These are phyloP conservation scores for Rhopalosiphum maidis DNA, from an alignment of 1,140 invertebrate species.

Conservation along the genomic window DNA sequence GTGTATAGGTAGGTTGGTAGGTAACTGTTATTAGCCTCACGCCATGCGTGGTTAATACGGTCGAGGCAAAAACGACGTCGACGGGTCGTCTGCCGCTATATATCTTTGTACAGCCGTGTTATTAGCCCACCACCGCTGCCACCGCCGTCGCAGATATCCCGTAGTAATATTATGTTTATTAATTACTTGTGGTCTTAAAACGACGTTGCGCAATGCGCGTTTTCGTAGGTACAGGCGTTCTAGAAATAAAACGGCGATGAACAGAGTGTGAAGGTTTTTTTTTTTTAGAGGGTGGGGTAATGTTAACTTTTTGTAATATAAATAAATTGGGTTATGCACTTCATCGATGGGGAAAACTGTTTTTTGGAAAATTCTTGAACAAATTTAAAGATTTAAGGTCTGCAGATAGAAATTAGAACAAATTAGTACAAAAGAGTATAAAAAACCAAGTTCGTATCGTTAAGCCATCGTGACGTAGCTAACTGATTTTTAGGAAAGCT, in stretches of 20 bases:
- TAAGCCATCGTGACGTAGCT: not conserved
- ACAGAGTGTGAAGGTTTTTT: not conserved
- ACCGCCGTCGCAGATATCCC: not conserved
- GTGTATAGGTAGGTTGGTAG: not conserved
- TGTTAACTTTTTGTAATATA: not conserved
- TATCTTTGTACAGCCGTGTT: not conserved
- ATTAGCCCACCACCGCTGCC: not conserved
- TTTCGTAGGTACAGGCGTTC: not conserved
- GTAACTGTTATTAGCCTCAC: not conserved
- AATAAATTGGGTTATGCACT: not conserved
- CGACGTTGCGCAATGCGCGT: not conserved
- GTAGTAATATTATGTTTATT: not conserved
- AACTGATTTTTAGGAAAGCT: too few species aligned
- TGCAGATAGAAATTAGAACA: not conserved
- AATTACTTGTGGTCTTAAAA: not conserved
- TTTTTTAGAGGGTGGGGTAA: not conserved
- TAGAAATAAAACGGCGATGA: not conserved
- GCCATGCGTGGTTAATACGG: not conserved
- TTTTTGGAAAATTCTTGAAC: not conserved
- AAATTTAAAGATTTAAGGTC: not conserved
- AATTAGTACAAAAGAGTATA: too few species aligned
- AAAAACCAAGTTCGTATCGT: not conserved
- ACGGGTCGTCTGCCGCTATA: not conserved
- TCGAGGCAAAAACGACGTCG: not conserved
- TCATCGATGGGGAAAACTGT: not conserved